Evolutionary conservation across 1,140 invertebrate genomes (phyloP).

Genomic region (Hylaeus volcanicus): DNA sequence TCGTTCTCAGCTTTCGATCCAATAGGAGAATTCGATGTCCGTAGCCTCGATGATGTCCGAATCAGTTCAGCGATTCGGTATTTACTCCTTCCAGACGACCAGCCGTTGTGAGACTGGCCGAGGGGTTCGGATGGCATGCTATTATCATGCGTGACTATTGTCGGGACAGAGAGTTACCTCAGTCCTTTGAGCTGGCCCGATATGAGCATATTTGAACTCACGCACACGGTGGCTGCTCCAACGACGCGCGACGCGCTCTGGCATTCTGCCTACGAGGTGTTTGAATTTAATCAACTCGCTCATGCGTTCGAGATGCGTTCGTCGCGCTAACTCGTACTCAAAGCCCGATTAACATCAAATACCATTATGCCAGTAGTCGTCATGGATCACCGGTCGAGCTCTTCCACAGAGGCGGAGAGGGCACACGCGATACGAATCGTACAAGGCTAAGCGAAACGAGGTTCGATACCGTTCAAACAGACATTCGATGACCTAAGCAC

Average conservation of each 20-base stretch:
- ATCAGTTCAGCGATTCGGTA: conserved; percentile 61
- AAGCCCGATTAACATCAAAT: conserved; percentile 79
- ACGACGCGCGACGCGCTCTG: conserved; percentile 68
- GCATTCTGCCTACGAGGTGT: conserved; percentile 77
- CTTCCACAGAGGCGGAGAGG: background rate
- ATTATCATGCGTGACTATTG: conserved; percentile 78
- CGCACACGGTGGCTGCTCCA: conserved; percentile 53
- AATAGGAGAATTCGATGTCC: conserved; percentile 16
- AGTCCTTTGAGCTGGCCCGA: conserved; percentile 74
- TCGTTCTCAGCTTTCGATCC: background rate
- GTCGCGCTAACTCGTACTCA: conserved; percentile 72
- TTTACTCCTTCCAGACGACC: conserved; percentile 72
- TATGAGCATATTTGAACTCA: conserved; percentile 79
- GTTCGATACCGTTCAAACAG: too few species aligned
- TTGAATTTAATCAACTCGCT: conserved; percentile 80
- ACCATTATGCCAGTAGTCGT: conserved; percentile 69
- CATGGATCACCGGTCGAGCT: conserved; percentile 24
- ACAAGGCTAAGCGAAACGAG: too few species aligned
- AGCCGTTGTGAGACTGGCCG: conserved; percentile 61
- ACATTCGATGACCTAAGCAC: too few species aligned
- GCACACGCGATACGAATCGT: too few species aligned
- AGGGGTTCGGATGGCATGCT: conserved; percentile 71
- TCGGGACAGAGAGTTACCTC: conserved; percentile 73
- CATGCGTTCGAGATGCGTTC: conserved; percentile 75
- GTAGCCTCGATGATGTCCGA: background rate